phyloP scores from a whole-genome alignment of 2,113 vertebrate genomes.

The Cynoglossus semilaevis region DNA sequence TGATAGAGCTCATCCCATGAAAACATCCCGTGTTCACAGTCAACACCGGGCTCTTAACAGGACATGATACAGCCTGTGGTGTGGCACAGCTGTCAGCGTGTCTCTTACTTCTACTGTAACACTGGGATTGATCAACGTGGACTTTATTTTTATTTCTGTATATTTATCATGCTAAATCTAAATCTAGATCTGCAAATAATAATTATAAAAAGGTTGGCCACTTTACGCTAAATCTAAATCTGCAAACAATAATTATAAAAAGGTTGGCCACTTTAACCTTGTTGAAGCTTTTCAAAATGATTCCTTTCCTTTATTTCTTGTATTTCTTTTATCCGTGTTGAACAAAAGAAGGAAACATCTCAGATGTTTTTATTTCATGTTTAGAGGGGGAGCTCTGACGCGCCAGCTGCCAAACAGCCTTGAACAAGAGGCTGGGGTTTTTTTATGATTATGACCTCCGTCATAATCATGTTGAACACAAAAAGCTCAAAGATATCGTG shows the following conservation, averaged over 20 bases:
- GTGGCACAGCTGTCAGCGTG: constrained; percentile 58
- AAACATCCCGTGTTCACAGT: constrained; percentile 64
- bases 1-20: constrained; percentile 64
- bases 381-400: background rate
- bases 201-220: too few relatives aligned
- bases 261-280: too few relatives aligned
- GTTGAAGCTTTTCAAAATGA: background rate
- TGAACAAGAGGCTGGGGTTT: background rate
- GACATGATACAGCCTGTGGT: constrained; percentile 50
- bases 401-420: constrained; percentile 5
- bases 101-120: constrained; percentile 45
- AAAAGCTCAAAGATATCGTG: background rate
- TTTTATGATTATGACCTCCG: background rate
- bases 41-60: constrained; percentile 46
- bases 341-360: too few relatives aligned
- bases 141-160: constrained; percentile 6
- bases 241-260: background rate
- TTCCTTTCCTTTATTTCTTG: too few relatives aligned
- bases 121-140: constrained; percentile 1
- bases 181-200: too few relatives aligned
- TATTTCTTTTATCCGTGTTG: too few relatives aligned
- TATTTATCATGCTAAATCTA: too few relatives aligned
- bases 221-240: background rate
- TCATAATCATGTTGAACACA: background rate
- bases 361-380: constrained; percentile 1